A percentile compares a stretch with the other conserved stretches of the same genome.
These are phyloP conservation scores for Gastrophryne carolinensis DNA, from an alignment of 2,797 vertebrate species.

Conservation along the genomic window DNA sequence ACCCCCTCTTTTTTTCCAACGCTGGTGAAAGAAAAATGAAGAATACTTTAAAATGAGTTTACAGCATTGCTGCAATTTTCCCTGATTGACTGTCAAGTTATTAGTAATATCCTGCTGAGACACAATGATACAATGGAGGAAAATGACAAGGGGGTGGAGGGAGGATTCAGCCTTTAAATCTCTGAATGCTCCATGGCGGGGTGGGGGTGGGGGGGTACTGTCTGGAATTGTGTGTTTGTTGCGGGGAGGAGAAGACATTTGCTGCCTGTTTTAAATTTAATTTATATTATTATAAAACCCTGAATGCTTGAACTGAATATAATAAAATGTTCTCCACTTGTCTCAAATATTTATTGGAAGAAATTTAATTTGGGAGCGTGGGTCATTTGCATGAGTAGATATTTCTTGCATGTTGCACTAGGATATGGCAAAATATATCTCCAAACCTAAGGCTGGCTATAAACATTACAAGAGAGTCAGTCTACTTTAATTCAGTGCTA, in stretches of 20 bases:
- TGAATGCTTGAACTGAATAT: conserved; percentile 24
- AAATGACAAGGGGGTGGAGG: conserved; percentile 1
- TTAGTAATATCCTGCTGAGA: conserved; percentile 36
- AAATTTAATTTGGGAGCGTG: not conserved
- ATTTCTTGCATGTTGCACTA: not conserved
- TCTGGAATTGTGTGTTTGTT: not conserved
- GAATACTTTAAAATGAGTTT: conserved; percentile 24
- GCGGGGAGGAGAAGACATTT: conserved; percentile 4
- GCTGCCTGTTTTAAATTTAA: conserved; percentile 18
- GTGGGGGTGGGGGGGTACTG: too few species aligned
- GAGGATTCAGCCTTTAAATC: conserved; percentile 18
- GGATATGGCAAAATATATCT: too few species aligned
- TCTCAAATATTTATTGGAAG: conserved; percentile 2
- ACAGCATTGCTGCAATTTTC: conserved; percentile 32
- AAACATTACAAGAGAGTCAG: too few species aligned
- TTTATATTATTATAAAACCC: conserved; percentile 2
- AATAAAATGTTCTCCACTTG: conserved; percentile 22
- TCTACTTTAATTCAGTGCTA: too few species aligned
- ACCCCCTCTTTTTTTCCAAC: not conserved
- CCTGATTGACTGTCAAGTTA: conserved; percentile 41
- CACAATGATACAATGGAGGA: conserved; percentile 20
- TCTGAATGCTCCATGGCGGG: not conserved
- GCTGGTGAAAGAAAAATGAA: conserved; percentile 15
- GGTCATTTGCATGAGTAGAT: not conserved
- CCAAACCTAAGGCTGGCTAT: too few species aligned